These are phyloP conservation scores for Micromys minutus DNA, from an alignment of 2,113 vertebrate species.

Conservation along the genomic window DNA sequence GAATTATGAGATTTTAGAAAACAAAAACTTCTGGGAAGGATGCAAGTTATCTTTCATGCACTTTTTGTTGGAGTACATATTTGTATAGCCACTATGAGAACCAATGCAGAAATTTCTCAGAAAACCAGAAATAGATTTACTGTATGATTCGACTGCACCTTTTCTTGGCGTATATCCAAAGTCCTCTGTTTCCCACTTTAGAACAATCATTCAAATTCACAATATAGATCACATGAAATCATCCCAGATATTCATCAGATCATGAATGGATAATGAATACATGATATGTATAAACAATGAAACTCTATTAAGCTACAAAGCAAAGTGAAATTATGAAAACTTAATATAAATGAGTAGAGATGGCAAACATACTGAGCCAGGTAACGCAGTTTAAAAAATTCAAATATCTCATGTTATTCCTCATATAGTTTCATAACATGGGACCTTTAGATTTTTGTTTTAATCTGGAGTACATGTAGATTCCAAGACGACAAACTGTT, in stretches of 20 bases:
- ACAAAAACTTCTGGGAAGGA: rapidly evolving
- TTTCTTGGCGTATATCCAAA: neutral
- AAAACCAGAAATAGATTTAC: neutral
- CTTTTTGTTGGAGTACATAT: neutral
- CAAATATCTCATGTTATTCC: neutral
- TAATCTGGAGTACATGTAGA: neutral
- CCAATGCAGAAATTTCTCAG: neutral
- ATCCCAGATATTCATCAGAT: neutral
- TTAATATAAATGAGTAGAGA: neutral
- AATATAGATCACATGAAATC: neutral
- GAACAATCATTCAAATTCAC: neutral
- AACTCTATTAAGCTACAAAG: neutral
- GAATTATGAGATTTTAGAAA: neutral
- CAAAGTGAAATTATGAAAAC: neutral
- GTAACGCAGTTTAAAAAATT: neutral
- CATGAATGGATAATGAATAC: neutral
- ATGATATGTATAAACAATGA: neutral
- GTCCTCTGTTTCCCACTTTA: neutral
- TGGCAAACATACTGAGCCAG: neutral
- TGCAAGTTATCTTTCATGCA: neutral
- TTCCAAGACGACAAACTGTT: neutral
- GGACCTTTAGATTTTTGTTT: neutral
- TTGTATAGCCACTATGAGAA: neutral
- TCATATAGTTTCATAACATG: neutral
- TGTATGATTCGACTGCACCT: neutral